Evolutionary conservation across 2,113 vertebrate species (phyloP).

Genomic region (Chaetops frenatus): DNA sequence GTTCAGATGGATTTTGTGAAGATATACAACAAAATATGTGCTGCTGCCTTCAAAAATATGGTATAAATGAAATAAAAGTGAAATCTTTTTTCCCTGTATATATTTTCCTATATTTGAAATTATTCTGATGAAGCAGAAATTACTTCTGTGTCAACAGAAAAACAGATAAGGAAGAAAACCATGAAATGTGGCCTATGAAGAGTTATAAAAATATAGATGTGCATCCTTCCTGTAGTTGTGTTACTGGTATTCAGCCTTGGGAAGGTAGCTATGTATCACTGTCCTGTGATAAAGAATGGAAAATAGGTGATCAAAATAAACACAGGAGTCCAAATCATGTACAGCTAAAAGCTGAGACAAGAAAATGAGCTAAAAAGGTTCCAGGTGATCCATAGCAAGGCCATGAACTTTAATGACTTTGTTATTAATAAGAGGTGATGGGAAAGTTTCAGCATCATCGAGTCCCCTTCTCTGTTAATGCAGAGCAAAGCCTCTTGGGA

Average conservation of each 20-base stretch:
- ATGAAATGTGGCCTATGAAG: neutral
- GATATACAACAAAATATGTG: neutral
- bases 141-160: neutral
- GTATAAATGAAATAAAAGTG: neutral
- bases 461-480: neutral
- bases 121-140: neutral
- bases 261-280: neutral
- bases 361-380: neutral
- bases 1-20: neutral
- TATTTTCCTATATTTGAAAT: neutral
- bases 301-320: neutral
- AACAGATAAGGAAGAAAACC: neutral
- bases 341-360: neutral
- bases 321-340: neutral
- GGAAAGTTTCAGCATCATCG: neutral
- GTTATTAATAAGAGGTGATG: neutral
- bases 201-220: neutral
- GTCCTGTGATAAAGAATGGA: neutral
- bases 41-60: neutral
- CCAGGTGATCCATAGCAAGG: neutral
- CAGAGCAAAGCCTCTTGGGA: neutral
- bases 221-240: neutral
- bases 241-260: neutral
- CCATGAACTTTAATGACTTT: neutral
- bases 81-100: neutral